Percentiles rank a stretch among this genome's conserved stretches.
Conservation (phyloP, 1,140 invertebrate species). For the Pentalonia nigronervosa region DNA sequence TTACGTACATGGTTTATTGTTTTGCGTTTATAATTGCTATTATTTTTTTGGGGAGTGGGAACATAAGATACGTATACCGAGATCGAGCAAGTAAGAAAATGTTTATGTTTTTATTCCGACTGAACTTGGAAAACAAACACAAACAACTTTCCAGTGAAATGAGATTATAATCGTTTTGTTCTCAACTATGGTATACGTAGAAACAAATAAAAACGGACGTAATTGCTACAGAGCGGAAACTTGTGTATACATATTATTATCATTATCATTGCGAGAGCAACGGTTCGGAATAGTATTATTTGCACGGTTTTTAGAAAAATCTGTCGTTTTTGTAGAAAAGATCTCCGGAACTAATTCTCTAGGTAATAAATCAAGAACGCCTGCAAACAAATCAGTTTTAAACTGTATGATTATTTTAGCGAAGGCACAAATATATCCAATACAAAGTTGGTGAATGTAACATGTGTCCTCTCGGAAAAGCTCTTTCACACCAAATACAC, state of each 20-base stretch:
- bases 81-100: neutral
- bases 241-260: neutral
- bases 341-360: neutral
- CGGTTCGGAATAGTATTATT: neutral
- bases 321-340: neutral
- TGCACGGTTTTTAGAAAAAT: neutral
- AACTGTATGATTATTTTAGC: neutral
- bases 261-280: neutral
- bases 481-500: neutral
- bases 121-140: neutral
- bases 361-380: neutral
- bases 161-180: constrained; percentile 7
- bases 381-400: neutral
- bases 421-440: neutral
- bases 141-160: neutral
- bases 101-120: neutral
- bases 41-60: too few species aligned
- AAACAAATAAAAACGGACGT: neutral
- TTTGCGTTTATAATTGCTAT: neutral
- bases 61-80: neutral
- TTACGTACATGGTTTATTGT: neutral
- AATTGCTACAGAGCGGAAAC: neutral
- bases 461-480: neutral
- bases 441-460: neutral
- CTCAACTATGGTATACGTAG: neutral